Percentiles rank a stretch among this genome's conserved stretches.
Conservation (phyloP, 2,113 vertebrate species). For the Petrocephalus zakoni region DNA sequence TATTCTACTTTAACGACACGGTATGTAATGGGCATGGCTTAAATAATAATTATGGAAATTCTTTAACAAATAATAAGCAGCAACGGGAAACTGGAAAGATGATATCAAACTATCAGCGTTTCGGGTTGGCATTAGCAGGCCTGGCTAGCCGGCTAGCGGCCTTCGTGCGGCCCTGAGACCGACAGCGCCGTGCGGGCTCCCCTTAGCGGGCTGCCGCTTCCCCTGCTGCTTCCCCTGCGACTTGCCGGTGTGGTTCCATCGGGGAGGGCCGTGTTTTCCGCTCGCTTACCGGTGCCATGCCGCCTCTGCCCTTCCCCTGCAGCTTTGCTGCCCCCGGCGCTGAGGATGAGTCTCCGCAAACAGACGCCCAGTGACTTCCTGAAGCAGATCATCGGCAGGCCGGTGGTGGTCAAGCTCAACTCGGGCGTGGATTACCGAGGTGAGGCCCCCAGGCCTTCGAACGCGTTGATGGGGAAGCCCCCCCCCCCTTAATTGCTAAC, state of each 20-base stretch:
- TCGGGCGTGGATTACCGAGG: conserved; percentile 98
- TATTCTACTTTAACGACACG: background rate
- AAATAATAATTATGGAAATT: background rate
- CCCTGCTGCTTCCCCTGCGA: background rate
- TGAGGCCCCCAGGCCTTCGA: conserved; percentile 38
- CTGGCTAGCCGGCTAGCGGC: background rate
- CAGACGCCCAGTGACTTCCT: conserved; percentile 97
- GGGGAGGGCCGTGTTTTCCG: background rate
- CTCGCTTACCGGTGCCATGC: background rate
- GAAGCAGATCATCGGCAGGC: conserved; percentile 98
- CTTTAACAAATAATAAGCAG: background rate
- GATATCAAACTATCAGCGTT: background rate
- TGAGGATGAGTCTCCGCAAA: conserved; percentile 89
- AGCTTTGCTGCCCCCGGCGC: conserved; percentile 20
- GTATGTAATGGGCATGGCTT: background rate
- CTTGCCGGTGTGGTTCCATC: background rate
- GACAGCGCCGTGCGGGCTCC: background rate
- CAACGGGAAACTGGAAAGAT: background rate
- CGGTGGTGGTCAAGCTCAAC: conserved; percentile 96
- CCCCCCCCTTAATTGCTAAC: no score
- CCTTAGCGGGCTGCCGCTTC: background rate
- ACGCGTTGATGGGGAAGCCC: no score
- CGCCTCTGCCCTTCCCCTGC: conserved; percentile 11
- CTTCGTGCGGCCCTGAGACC: background rate
- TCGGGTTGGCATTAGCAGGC: background rate